Evolutionary conservation across 2,113 vertebrate species (phyloP).

Genomic region (Thamnaconus septentrionalis): DNA sequence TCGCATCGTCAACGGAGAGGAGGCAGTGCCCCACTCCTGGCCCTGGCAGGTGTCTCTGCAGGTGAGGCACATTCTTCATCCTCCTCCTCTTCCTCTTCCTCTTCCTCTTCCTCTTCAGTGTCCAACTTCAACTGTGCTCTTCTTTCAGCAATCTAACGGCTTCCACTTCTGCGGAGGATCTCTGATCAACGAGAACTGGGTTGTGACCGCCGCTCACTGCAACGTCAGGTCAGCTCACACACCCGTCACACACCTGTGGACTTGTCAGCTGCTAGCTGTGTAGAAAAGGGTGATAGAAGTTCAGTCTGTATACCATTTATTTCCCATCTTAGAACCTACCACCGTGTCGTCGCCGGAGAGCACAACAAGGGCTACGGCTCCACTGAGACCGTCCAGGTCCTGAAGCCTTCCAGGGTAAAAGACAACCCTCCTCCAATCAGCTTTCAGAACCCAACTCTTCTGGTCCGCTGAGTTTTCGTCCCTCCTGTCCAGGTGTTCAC

Average conservation of each 20-base stretch:
- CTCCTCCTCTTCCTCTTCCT: no score
- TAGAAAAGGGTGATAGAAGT: no score
- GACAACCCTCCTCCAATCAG: not conserved
- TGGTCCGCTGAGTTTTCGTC: accelerated
- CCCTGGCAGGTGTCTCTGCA: constrained; percentile 14
- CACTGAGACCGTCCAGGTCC: constrained; percentile 65
- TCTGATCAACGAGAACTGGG: no score
- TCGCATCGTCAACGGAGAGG: constrained; percentile 76
- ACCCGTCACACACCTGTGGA: not conserved
- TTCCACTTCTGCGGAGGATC: no score
- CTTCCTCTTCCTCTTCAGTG: not conserved
- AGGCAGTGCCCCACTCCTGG: constrained; percentile 36
- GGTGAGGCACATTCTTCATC: constrained; percentile 40
- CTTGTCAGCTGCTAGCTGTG: not conserved
- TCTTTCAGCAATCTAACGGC: constrained; percentile 72
- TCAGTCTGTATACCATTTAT: not conserved
- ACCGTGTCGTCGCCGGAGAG: constrained; percentile 81
- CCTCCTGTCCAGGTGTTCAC: constrained; percentile 67
- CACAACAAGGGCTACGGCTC: constrained; percentile 72
- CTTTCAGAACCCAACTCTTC: accelerated
- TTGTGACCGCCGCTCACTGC: constrained; percentile 73
- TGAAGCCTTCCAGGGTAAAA: constrained; percentile 77
- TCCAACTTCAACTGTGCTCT: not conserved
- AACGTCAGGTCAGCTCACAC: constrained; percentile 65
- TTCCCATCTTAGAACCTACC: constrained; percentile 70